phyloP scores from a whole-genome alignment of 2,113 vertebrate genomes.

The Bucco capensis region DNA sequence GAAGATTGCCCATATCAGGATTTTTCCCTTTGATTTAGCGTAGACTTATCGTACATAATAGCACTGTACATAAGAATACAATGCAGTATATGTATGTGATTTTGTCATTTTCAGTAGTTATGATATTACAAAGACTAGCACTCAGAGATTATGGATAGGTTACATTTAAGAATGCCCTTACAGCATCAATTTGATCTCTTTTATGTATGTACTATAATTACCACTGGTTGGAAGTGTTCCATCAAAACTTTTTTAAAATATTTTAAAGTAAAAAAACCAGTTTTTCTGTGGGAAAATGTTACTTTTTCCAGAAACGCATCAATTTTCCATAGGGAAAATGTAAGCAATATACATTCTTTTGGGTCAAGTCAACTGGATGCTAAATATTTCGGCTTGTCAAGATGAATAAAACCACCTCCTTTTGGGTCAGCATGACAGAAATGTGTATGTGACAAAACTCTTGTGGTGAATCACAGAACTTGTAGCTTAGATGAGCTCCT shows the following conservation, averaged over 20 bases:
- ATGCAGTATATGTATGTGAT: background rate
- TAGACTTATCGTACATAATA: too few species aligned
- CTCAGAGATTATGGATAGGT: background rate
- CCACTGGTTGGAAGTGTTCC: conserved; percentile 26
- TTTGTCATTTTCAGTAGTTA: conserved; percentile 1
- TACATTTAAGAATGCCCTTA: conserved; percentile 12
- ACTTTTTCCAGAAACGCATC: conserved; percentile 25
- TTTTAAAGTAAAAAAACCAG: too few species aligned
- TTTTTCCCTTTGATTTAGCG: background rate
- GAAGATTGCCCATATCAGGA: background rate
- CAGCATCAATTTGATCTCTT: conserved; percentile 12
- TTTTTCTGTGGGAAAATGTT: conserved; percentile 55
- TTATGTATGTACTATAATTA: conserved; percentile 46
- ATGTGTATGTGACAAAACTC: background rate
- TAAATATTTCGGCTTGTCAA: conserved; percentile 30
- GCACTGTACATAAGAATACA: background rate
- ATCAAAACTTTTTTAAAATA: background rate
- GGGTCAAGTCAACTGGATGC: conserved; percentile 8
- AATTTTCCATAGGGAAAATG: conserved; percentile 47
- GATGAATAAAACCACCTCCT: background rate
- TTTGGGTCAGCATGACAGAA: background rate
- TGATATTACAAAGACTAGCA: background rate
- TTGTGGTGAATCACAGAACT: background rate
- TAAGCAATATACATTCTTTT: conserved; percentile 39
- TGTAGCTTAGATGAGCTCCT: background rate